These are phyloP conservation scores for Spondyliosoma cantharus DNA, from an alignment of 2,797 vertebrate species.

Conservation along the genomic window DNA sequence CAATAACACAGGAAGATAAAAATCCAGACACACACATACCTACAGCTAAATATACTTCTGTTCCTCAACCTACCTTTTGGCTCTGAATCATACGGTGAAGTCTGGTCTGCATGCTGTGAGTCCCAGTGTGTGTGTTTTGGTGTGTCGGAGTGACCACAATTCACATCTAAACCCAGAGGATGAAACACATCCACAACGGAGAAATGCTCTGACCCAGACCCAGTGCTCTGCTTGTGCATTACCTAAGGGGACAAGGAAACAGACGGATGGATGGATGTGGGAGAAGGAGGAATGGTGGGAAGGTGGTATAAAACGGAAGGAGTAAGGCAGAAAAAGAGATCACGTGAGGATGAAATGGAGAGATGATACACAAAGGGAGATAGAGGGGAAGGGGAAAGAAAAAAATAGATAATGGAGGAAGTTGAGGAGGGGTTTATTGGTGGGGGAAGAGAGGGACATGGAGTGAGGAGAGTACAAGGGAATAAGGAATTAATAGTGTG, in stretches of 20 bases:
- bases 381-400: not conserved
- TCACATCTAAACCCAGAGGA: slow-evolving; percentile 67
- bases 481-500: slow-evolving; percentile 39
- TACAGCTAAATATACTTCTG: slow-evolving; percentile 12
- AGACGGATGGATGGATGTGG: slow-evolving; percentile 50
- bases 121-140: slow-evolving; percentile 52
- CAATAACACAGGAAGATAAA: slow-evolving; percentile 31
- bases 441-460: not conserved
- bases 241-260: slow-evolving; percentile 66
- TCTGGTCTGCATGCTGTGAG: slow-evolving; percentile 31
- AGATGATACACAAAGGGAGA: slow-evolving; percentile 22
- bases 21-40: slow-evolving; percentile 15
- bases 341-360: slow-evolving; percentile 20
- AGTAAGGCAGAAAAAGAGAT: slow-evolving; percentile 31
- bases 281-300: slow-evolving; percentile 13
- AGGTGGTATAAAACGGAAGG: slow-evolving; percentile 17
- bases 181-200: slow-evolving; percentile 68
- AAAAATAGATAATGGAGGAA: slow-evolving; percentile 22
- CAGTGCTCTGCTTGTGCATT: slow-evolving; percentile 60
- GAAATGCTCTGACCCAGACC: slow-evolving; percentile 55
- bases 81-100: slow-evolving; percentile 21
- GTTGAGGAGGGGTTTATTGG: not conserved
- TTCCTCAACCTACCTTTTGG: slow-evolving; percentile 65
- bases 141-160: slow-evolving; percentile 31
- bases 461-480: slow-evolving; percentile 6